Base-by-base conservation (phyloP, 1,140 invertebrate genomes). In the Sweltsa coloradensis region DNA sequence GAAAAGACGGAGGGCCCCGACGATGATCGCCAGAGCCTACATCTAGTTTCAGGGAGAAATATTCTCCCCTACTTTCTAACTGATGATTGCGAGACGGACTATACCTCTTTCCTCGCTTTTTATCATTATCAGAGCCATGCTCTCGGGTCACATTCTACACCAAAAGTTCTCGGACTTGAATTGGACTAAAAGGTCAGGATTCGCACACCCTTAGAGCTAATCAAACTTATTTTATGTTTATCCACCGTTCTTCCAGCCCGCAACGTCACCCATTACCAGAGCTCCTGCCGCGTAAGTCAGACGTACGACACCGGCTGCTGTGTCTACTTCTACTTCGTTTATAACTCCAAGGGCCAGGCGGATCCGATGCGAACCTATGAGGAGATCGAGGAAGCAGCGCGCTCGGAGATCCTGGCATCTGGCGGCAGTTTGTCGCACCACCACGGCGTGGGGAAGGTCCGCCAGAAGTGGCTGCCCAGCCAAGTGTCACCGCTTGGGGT, bases 301-400 rank as follows among this genome's bases (percentile, higher is more conserved):
- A 94, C 90, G 2, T 96, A 99, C 59, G 95, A 99, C 63, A 81
- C 85, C 2, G 95, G 95, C 0, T 94, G 93, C 55, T 97, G 93
- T 63, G 83, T 98, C 42, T 99, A 99, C 63, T 98, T 99, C 65
- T 99, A 98, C 64, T 91, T 98, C 71, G 95, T 78, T 0, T 94
- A 95, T 64, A 92, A 89, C 60, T 84, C 83, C 60, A 57, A 62
- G 3, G 67, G 73, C 6, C 5, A 18, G 16, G 34, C 16, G 5
- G 73, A 92, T 64, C 86, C 91, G 0, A 78, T 95, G 1, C 64
- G 75, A 14, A 67, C 81, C 0, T 95, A 93, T 66, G 88, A 95
- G 56, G 64, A 79, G 31, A 80, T 91, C 25, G 83, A 96, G 68
- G 72, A 77, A 19, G 75, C 75, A 40, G 94, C 93, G 0, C 68